phyloP scores from a whole-genome alignment of 1,140 invertebrate genomes.

The Penaeus chinensis region DNA sequence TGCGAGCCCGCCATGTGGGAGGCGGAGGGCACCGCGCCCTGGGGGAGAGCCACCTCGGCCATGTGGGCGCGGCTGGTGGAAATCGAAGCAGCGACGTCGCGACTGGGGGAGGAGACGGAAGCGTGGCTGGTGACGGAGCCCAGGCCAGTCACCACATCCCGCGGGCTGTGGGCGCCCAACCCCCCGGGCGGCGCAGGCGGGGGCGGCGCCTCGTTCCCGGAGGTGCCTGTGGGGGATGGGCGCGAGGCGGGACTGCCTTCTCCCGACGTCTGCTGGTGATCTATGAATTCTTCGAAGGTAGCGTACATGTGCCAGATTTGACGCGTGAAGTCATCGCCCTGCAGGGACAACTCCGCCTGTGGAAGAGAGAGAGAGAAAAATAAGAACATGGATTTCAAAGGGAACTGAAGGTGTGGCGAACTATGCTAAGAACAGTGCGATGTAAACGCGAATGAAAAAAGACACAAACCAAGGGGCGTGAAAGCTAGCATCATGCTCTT shows the following conservation, averaged over 20 bases:
- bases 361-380: conserved; percentile 21
- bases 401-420: too few species aligned
- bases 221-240: conserved; percentile 53
- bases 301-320: conserved; percentile 69
- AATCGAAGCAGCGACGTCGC: background rate
- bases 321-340: conserved; percentile 68
- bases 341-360: conserved; percentile 67
- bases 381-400: background rate
- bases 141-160: conserved; percentile 48
- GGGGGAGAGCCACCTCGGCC: conserved; percentile 45
- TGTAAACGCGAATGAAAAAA: background rate
- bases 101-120: background rate
- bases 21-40: conserved; percentile 30
- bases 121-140: conserved; percentile 20
- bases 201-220: conserved; percentile 55
- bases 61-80: conserved; percentile 33
- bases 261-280: conserved; percentile 63
- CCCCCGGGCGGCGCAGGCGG: conserved; percentile 58
- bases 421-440: background rate
- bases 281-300: conserved; percentile 68
- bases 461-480: too few species aligned
- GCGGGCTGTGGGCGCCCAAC: conserved; percentile 43
- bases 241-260: conserved; percentile 53
- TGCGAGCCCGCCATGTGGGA: background rate
- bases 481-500: too few species aligned